phyloP scores from a whole-genome alignment of 2,888 invertebrate species.

The Crioceris asparagi region DNA sequence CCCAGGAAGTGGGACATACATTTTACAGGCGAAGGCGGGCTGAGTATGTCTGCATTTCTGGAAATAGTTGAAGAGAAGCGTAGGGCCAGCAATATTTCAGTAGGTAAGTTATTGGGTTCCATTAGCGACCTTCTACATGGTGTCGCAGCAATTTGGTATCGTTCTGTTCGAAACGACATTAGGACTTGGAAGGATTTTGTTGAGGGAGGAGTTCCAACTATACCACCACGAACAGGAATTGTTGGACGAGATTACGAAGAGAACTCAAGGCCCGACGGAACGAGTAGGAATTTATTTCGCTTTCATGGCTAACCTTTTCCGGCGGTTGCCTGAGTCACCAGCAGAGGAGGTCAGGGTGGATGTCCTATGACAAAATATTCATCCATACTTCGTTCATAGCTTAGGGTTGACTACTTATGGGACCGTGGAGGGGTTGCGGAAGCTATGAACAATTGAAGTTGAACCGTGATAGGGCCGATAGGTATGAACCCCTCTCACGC shows the following conservation, averaged over 20 bases:
- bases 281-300: conserved; percentile 1
- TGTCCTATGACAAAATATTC: not conserved
- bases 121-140: not conserved
- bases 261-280: not conserved
- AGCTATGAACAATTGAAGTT: not conserved
- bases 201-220: not conserved
- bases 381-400: too few species aligned
- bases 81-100: not conserved
- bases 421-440: too few species aligned
- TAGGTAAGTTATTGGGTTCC: conserved; percentile 1
- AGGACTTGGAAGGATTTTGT: conserved; percentile 1
- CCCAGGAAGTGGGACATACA: conserved; percentile 1
- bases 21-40: conserved; percentile 2
- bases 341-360: not conserved
- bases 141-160: conserved; percentile 1
- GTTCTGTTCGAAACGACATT: not conserved
- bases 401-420: too few species aligned
- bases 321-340: not conserved
- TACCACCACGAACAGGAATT: not conserved
- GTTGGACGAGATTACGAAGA: not conserved
- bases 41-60: conserved; percentile 3
- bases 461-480: not conserved
- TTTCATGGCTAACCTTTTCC: conserved; percentile 1
- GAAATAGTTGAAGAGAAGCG: conserved; percentile 3
- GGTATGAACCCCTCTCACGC: not conserved